Evolutionary conservation across 2,888 invertebrate genomes (phyloP), one percentile per base, ranked within the genome.

Genomic region (Diarsia dahlii): DNA sequence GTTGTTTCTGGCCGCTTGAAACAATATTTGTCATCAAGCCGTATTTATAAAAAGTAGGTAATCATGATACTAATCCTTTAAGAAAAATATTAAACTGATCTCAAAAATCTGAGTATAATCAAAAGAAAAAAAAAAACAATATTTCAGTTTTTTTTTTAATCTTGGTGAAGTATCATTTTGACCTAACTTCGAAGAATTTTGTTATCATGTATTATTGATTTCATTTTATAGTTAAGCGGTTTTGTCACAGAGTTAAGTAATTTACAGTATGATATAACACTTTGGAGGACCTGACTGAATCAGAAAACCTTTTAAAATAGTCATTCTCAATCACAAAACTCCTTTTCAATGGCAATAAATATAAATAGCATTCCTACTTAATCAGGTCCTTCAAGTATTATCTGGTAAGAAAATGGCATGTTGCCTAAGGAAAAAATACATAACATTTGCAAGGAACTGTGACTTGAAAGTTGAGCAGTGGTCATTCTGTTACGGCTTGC

Each of bases 1-100:
- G 86, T 93, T 95, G 94, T 93, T 94, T 93, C 92, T 93, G 91
- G 68, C 94, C 95, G 94, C 96, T 96, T 95, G 95, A 88, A 92
- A 90, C 94, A 93, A 91, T 92, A 88, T 92, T 87, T 87, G 89
- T 89, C 90, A 87, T 80, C 93, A 95, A 96, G 95, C 94, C 95
- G 90, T 89, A 82, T 84, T 85, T 84, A 76, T 67, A 71, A 78
- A 90, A 87, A 89, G 85, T 79, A 90, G 89, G 91, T 91, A 92
- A 89, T 88, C 78, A 85, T 89, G 87, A 87, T 89, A 88, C 90
- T 80, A 86, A 86, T 89, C 84, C 84, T 88, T 72, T 85, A 76
- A 46, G 82, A 81, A 72, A 75, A 69, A 82, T 76, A 45, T 67
- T 56, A 74, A 76, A 79, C 78, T 84, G 72, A 78, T 82, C 67